Conservation (phyloP, 2,888 invertebrate species). For the Drosophila engyochracea region DNA sequence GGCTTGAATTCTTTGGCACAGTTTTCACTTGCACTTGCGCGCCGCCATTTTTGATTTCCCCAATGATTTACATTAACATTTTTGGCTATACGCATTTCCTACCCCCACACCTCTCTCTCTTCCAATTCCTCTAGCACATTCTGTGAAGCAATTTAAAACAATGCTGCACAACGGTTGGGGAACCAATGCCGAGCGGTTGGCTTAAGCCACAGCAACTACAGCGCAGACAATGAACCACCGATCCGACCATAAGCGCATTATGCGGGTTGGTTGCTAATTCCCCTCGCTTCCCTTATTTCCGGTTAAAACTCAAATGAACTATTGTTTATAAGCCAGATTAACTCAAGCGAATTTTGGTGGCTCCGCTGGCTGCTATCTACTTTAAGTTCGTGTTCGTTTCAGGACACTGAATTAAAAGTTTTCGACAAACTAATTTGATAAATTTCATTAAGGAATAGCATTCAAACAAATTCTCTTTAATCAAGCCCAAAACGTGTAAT, state of each 20-base stretch:
- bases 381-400: conserved; percentile 14
- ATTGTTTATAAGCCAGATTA: conserved; percentile 71
- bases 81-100: conserved; percentile 60
- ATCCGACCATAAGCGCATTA: conserved; percentile 73
- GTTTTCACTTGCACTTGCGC: conserved; percentile 75
- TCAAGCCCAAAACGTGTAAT: neutral
- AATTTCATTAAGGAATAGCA: neutral
- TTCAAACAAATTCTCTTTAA: neutral
- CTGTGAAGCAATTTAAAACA: conserved; percentile 65
- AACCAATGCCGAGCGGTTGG: conserved; percentile 12
- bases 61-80: conserved; percentile 79
- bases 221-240: conserved; percentile 57
- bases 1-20: conserved; percentile 69
- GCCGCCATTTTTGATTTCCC: conserved; percentile 77
- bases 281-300: neutral
- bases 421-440: neutral
- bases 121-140: conserved; percentile 16
- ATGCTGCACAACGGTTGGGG: conserved; percentile 1
- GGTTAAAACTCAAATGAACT: conserved; percentile 70
- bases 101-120: neutral
- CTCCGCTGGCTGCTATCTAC: conserved; percentile 17
- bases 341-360: conserved; percentile 39
- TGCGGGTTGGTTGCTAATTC: conserved; percentile 62
- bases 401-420: conserved; percentile 1
- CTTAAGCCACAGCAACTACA: conserved; percentile 36